These are phyloP conservation scores for Marmota monax DNA, from an alignment of 2,113 vertebrate species.

Conservation along the genomic window DNA sequence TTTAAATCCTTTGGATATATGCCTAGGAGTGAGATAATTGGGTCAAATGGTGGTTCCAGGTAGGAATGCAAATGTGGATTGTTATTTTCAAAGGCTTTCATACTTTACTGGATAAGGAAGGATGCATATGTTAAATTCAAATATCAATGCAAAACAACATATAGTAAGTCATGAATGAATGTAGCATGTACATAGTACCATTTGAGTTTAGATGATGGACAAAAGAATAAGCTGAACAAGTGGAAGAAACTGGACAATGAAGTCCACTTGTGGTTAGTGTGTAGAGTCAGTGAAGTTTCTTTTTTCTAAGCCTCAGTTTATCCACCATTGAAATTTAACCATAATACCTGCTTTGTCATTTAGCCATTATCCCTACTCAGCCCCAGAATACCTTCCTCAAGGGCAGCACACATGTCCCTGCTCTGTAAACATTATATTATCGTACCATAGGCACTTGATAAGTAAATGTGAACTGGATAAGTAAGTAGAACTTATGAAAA, in stretches of 20 bases:
- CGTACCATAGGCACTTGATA: background rate
- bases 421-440: background rate
- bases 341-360: background rate
- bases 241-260: background rate
- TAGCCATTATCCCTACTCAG: background rate
- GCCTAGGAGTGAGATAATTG: too few relatives aligned
- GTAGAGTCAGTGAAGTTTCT: background rate
- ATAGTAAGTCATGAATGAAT: background rate
- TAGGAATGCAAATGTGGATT: too few relatives aligned
- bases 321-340: background rate
- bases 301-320: background rate
- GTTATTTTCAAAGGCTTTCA: background rate
- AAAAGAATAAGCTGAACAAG: background rate
- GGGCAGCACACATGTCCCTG: background rate
- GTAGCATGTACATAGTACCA: too few relatives aligned
- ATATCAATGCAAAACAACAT: background rate
- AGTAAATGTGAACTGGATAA: background rate
- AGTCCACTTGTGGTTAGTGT: background rate
- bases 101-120: background rate
- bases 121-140: background rate
- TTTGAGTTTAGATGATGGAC: background rate
- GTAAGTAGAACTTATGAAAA: constrained; percentile 8
- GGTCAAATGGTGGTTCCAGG: too few relatives aligned
- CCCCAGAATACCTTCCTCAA: background rate
- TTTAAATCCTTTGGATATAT: too few relatives aligned